phyloP scores from a whole-genome alignment of 2,113 vertebrate species.

The Macroglossus sobrinus region DNA sequence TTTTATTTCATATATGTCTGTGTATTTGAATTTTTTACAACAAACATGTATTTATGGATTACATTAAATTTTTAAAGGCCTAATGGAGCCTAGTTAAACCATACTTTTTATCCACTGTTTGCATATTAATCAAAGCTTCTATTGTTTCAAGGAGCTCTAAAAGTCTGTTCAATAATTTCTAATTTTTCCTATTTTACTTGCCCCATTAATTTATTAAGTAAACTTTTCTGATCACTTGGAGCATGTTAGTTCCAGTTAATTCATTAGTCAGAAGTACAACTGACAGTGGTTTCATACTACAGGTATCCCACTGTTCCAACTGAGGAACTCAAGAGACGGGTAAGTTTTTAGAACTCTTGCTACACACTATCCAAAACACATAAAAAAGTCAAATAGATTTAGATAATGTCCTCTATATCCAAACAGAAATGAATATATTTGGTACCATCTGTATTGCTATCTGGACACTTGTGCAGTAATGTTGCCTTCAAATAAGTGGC shows the following conservation, averaged over 20 bases:
- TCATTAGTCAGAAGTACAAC: neutral
- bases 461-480: neutral
- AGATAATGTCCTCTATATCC: neutral
- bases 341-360: neutral
- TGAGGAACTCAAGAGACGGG: neutral
- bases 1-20: constrained; percentile 41
- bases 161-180: neutral
- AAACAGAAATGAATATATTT: neutral
- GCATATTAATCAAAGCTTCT: constrained; percentile 8
- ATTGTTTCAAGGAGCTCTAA: neutral
- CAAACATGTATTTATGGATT: constrained; percentile 7
- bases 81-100: constrained; percentile 6
- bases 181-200: neutral
- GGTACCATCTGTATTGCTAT: constrained; percentile 21
- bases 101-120: neutral
- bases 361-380: neutral
- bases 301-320: neutral
- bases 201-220: neutral
- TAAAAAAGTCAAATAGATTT: neutral
- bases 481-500: neutral
- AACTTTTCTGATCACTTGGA: neutral
- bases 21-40: constrained; percentile 38
- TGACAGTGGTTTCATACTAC: neutral
- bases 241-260: neutral
- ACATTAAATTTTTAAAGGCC: constrained; percentile 18